Conservation (phyloP, 2,113 vertebrate species). For the Phaetusa simplex region DNA sequence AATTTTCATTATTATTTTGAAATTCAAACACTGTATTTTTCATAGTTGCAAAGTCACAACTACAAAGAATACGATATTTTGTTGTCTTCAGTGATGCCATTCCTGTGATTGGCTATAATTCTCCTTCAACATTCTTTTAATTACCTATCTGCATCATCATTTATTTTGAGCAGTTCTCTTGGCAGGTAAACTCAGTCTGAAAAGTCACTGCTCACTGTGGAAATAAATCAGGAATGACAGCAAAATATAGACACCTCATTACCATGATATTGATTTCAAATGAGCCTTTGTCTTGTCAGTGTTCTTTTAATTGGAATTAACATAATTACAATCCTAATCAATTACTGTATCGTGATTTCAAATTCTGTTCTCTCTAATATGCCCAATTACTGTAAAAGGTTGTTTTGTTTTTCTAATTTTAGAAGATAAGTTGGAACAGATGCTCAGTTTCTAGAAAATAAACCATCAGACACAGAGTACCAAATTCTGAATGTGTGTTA, state of each 20-base stretch:
- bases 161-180: conserved; percentile 14
- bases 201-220: neutral
- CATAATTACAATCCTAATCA: conserved; percentile 16
- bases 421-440: neutral
- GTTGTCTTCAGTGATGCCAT: neutral
- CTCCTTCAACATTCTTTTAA: neutral
- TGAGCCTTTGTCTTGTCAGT: conserved; percentile 6
- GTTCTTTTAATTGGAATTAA: conserved; percentile 50
- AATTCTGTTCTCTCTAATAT: neutral
- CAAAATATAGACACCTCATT: neutral
- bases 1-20: neutral
- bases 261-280: conserved; percentile 43
- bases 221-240: conserved; percentile 23
- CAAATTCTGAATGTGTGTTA: neutral
- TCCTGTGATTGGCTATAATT: neutral
- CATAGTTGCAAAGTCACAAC: neutral
- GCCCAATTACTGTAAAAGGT: neutral
- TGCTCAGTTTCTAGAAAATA: neutral
- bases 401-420: neutral
- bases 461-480: neutral
- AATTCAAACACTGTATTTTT: neutral
- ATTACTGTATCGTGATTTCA: conserved; percentile 3
- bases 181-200: neutral
- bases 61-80: neutral
- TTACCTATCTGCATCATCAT: neutral